Evolutionary conservation across 2,888 invertebrate species (phyloP).

Genomic region (Epinotia ramella): DNA sequence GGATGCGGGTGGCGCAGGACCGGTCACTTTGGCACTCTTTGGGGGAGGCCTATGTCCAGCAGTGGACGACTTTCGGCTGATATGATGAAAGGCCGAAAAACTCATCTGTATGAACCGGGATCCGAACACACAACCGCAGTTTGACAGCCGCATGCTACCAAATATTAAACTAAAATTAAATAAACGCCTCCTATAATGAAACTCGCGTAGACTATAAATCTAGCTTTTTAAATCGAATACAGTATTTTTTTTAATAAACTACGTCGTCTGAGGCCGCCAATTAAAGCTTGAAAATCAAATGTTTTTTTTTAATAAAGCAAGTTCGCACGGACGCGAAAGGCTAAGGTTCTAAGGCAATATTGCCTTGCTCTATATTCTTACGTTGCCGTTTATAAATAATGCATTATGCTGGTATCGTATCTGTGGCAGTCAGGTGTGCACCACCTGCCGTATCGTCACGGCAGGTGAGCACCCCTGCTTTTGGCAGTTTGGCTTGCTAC

Average conservation of each 20-base stretch:
- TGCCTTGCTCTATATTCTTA: constrained; percentile 13
- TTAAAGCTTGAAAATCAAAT: constrained; percentile 7
- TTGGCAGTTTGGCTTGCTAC: constrained; percentile 38
- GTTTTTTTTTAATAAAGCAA: background rate
- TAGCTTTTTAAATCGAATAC: constrained; percentile 25
- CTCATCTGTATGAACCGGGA: too few relatives aligned
- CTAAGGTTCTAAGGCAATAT: constrained; percentile 24
- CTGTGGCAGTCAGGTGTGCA: constrained; percentile 61
- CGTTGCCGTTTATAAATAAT: constrained; percentile 23
- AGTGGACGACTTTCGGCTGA: too few relatives aligned
- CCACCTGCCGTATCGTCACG: constrained; percentile 68
- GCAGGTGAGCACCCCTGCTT: constrained; percentile 69
- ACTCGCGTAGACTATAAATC: background rate
- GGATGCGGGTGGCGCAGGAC: too few relatives aligned
- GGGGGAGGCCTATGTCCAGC: too few relatives aligned
- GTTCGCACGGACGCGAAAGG: background rate
- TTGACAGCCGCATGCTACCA: background rate
- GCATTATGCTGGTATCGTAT: constrained; percentile 12
- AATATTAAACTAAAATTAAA: background rate
- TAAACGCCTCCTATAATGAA: constrained; percentile 7
- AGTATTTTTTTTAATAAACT: constrained; percentile 1
- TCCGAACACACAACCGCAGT: too few relatives aligned
- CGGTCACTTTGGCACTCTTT: too few relatives aligned
- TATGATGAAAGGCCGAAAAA: too few relatives aligned
- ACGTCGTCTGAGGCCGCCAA: background rate